These are phyloP conservation scores for Lucilia cuprina DNA, from an alignment of 1,140 invertebrate species.

Conservation along the genomic window DNA sequence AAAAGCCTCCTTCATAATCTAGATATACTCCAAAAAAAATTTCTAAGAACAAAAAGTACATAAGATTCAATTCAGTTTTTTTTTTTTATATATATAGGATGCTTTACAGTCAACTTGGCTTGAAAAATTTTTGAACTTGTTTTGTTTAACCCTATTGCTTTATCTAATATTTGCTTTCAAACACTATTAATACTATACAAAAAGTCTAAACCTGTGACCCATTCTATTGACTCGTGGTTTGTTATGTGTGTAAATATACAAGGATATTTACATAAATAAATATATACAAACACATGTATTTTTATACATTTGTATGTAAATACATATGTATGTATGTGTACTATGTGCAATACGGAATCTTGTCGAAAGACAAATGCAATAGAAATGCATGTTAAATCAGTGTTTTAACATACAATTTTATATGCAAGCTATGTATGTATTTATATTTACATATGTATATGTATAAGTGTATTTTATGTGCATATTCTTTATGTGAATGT, in stretches of 20 bases:
- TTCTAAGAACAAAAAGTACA: no score
- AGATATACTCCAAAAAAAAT: no score
- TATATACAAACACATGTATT: neutral
- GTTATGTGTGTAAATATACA: neutral
- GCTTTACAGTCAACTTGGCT: no score
- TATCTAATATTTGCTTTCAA: neutral
- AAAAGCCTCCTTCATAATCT: no score
- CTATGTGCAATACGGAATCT: neutral
- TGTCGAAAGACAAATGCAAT: no score
- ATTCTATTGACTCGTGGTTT: conserved; percentile 1
- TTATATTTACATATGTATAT: neutral
- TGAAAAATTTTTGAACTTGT: no score
- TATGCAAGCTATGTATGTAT: neutral
- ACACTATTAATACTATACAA: neutral
- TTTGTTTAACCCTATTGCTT: neutral
- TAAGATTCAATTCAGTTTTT: no score
- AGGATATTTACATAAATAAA: no score
- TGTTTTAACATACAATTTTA: no score
- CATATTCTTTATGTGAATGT: neutral
- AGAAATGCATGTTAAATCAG: no score
- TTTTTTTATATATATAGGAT: no score
- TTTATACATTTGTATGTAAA: neutral
- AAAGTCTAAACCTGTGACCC: neutral
- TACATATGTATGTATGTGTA: neutral
- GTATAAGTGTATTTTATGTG: neutral